Base-by-base conservation (phyloP, 2,888 invertebrate species). In the Drosophila kambysellisi region DNA sequence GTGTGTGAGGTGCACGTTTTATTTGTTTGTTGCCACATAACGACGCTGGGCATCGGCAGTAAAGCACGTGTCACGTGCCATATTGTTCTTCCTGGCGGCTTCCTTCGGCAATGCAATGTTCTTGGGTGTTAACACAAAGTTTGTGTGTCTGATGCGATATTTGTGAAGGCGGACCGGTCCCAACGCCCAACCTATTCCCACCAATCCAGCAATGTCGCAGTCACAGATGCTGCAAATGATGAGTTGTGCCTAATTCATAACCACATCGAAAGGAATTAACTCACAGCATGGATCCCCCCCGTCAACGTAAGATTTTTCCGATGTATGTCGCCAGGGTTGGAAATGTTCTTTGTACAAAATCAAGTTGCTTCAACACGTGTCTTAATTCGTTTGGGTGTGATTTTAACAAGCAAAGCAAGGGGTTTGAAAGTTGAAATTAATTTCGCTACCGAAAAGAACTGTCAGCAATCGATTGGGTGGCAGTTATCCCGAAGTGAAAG, bases 161-260 rank as follows among this genome's bases (percentile, higher is more conserved):
- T 83, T 57, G 60, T 50, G 60, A 56, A 63, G 78, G 50, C 68
- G 57, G 54, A 65, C 72, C 60, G 73, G 77, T 67, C 57, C 61
- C 57, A 29, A 12, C 56, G 57, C 65, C 72, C 82, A 76, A 73
- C 76, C 77, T 25, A 46, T 46, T 46, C 46, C 46, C 46, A 46
- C 46, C 61, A 50, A 50, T 50, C 46, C 46, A 48, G 53, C 48
- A 70, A 29, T 48, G 54, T 46, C 17, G 48, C 76, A 70, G 58
- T 43, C 67, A 60, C 73, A 81, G 83, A 77, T 81, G 82, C 91
- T 91, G 92, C 92, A 92, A 91, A 90, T 91, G 92, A 91, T 92
- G 92, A 89, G 87, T 81, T 87, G 89, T 89, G 83, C 88, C 90
- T 90, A 91, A 92, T 91, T 91, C 91, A 92, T 90, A 91, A 92